phyloP scores from a whole-genome alignment of 2,113 vertebrate genomes.

The Helogale parvula region DNA sequence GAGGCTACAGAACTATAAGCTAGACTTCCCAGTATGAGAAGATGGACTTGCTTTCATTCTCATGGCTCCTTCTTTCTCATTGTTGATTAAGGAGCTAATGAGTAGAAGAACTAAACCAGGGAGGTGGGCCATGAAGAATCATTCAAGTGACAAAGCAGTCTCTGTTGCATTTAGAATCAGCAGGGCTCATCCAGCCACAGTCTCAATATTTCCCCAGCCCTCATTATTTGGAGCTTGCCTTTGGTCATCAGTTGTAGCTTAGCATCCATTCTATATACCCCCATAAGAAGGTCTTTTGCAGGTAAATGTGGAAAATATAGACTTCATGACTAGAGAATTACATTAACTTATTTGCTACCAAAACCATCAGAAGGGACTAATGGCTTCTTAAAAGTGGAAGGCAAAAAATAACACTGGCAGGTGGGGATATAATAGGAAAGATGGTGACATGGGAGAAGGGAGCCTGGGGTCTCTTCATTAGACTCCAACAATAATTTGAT shows the following conservation, averaged over 20 bases:
- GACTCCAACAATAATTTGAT: background rate
- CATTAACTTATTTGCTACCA: background rate
- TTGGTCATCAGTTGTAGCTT: background rate
- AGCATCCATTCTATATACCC: background rate
- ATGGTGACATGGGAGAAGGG: background rate
- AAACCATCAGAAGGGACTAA: background rate
- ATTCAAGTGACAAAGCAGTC: too few relatives aligned
- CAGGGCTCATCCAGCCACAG: background rate
- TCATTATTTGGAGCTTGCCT: background rate
- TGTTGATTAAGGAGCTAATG: background rate
- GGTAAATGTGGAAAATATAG: background rate
- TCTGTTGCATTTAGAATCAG: background rate
- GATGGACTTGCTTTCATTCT: background rate
- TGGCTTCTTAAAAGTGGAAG: background rate
- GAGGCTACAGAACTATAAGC: background rate
- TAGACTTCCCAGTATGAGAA: background rate
- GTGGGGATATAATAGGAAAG: background rate
- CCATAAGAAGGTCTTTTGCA: background rate
- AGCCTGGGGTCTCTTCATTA: background rate
- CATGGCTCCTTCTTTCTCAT: background rate
- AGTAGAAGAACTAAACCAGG: background rate
- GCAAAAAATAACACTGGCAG: background rate
- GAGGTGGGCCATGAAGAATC: background rate
- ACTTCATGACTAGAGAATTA: background rate
- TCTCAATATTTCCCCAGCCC: background rate